Conservation (phyloP, 1,140 invertebrate genomes). For the Centruroides sculpturatus region DNA sequence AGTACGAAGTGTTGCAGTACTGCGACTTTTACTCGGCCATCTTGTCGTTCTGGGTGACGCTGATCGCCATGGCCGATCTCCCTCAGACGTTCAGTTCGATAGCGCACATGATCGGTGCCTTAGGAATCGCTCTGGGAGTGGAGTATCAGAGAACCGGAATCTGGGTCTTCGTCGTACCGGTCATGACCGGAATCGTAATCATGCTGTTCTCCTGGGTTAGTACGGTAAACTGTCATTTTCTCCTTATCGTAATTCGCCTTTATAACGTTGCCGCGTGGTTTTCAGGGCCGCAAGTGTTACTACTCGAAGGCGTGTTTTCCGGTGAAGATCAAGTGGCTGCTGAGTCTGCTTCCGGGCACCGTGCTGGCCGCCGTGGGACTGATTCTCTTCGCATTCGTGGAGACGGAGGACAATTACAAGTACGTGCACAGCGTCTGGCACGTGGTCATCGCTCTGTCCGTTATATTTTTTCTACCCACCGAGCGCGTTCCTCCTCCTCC, state of each 20-base stretch:
- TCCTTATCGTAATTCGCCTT: background rate
- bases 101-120: slow-evolving; percentile 24
- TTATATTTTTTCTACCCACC: slow-evolving; percentile 10
- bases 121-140: slow-evolving; percentile 23
- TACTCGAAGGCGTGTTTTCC: slow-evolving; percentile 11
- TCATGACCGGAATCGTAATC: slow-evolving; percentile 18
- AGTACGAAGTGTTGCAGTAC: slow-evolving; percentile 28
- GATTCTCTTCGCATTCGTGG: slow-evolving; percentile 24
- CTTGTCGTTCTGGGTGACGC: slow-evolving; percentile 29
- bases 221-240: background rate
- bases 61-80: slow-evolving; percentile 27
- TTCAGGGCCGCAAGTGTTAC: slow-evolving; percentile 1
- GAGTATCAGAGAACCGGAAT: slow-evolving; percentile 22
- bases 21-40: slow-evolving; percentile 31
- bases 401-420: slow-evolving; percentile 27
- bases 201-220: slow-evolving; percentile 26
- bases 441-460: slow-evolving; percentile 4
- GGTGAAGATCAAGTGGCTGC: slow-evolving; percentile 18
- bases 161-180: slow-evolving; percentile 22
- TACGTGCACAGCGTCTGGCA: slow-evolving; percentile 31
- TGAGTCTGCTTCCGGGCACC: slow-evolving; percentile 24
- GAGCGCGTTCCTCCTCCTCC: background rate
- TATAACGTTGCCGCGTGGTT: background rate
- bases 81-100: slow-evolving; percentile 19
- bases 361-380: slow-evolving; percentile 24